These are phyloP conservation scores for Grammomys dolichurus DNA, from an alignment of 2,113 vertebrate species.

Conservation along the genomic window DNA sequence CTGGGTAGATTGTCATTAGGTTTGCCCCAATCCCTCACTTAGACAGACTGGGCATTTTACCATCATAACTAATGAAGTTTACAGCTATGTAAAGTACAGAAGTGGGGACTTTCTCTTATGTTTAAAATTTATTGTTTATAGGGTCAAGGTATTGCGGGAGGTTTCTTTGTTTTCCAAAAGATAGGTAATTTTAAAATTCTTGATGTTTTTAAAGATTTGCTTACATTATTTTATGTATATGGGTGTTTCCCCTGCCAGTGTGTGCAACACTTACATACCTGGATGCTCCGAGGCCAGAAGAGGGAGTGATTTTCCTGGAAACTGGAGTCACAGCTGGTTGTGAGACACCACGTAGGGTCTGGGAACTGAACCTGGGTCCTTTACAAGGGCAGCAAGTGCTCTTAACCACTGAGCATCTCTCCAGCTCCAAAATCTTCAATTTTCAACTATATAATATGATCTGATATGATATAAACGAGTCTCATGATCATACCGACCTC, in stretches of 20 bases:
- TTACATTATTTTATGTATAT: background rate
- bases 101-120: background rate
- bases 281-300: background rate
- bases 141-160: background rate
- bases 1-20: background rate
- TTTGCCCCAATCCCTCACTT: background rate
- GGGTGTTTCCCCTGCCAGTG: too few relatives aligned
- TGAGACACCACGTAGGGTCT: background rate
- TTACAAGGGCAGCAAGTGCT: background rate
- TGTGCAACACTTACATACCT: background rate
- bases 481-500: background rate
- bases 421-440: too few relatives aligned
- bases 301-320: background rate
- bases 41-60: background rate
- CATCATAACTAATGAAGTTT: background rate
- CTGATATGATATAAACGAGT: background rate
- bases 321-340: background rate
- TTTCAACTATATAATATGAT: background rate
- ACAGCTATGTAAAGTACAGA: background rate
- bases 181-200: background rate
- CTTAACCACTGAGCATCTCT: background rate
- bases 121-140: slow-evolving; percentile 30
- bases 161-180: slow-evolving; percentile 37
- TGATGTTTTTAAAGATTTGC: background rate
- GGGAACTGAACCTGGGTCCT: background rate